A percentile compares a stretch with the other conserved stretches of the same genome.
Conservation (phyloP, 2,888 invertebrate species). For the Nipponacmea schrenckii region DNA sequence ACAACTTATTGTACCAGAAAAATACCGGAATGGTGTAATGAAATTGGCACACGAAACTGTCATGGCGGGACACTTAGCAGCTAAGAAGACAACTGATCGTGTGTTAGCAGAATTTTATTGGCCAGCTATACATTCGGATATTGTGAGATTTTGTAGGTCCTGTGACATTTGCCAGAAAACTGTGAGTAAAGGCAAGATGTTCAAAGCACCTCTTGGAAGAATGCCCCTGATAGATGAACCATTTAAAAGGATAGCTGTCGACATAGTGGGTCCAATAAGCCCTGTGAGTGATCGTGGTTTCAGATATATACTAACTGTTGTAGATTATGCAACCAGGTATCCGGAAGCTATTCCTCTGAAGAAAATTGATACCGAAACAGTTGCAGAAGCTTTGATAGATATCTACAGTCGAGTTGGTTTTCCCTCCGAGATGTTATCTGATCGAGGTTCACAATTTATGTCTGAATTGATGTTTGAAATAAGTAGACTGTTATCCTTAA, state of each 20-base stretch:
- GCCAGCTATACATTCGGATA: constrained; percentile 18
- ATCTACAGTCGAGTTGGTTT: constrained; percentile 31
- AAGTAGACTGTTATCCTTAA: constrained; percentile 25
- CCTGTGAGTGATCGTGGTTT: constrained; percentile 28
- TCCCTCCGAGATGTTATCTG: constrained; percentile 32
- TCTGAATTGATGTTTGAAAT: constrained; percentile 30
- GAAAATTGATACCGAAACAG: constrained; percentile 23
- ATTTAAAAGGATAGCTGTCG: constrained; percentile 32
- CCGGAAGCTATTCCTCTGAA: constrained; percentile 29
- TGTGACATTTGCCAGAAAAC: constrained; percentile 27
- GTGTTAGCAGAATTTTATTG: constrained; percentile 7
- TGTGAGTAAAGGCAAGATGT: neutral
- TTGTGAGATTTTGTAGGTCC: constrained; percentile 17
- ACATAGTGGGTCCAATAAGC: constrained; percentile 33
- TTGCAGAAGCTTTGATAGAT: constrained; percentile 26
- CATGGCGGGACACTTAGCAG: neutral
- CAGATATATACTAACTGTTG: constrained; percentile 31
- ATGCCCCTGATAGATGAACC: constrained; percentile 35
- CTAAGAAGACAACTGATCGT: neutral
- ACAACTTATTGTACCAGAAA: neutral
- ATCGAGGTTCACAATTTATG: constrained; percentile 35
- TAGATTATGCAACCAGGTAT: constrained; percentile 38
- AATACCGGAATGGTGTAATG: constrained; percentile 3
- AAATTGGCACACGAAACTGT: constrained; percentile 2
- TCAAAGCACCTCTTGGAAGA: constrained; percentile 20